Evolutionary conservation across 1,140 invertebrate species (phyloP).

Genomic region (Dinothrombium tinctorium): DNA sequence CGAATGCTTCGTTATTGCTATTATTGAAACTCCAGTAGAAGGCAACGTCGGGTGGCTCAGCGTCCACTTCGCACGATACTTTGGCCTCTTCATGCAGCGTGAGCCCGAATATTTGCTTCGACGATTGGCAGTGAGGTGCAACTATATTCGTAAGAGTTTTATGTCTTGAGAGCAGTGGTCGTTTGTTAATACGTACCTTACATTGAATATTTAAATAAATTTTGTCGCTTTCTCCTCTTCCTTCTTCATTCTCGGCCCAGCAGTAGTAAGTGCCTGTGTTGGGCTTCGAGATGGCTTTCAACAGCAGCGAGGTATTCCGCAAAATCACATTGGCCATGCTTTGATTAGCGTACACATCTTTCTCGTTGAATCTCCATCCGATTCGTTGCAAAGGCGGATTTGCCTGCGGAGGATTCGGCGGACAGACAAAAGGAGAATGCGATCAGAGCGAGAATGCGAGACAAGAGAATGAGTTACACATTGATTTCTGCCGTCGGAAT

Average conservation of each 20-base stretch:
- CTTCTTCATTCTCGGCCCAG: conserved; percentile 63
- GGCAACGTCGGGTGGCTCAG: conserved; percentile 1
- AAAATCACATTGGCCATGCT: conserved; percentile 44
- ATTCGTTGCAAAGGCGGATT: conserved; percentile 55
- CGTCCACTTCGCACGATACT: conserved; percentile 3
- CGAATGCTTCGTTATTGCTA: neutral
- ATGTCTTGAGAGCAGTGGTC: too few relatives aligned
- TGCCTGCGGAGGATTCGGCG: too few relatives aligned
- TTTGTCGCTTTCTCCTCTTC: conserved; percentile 53
- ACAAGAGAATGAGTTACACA: too few relatives aligned
- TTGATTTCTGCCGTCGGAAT: too few relatives aligned
- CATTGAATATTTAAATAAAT: conserved; percentile 55
- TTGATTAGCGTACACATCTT: conserved; percentile 9
- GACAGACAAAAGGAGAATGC: too few relatives aligned
- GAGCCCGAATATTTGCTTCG: conserved; percentile 1
- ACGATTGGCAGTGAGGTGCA: neutral
- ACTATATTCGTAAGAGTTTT: too few relatives aligned
- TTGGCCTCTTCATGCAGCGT: neutral
- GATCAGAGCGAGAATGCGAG: too few relatives aligned
- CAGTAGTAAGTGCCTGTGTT: conserved; percentile 40
- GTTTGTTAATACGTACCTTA: conserved; percentile 4
- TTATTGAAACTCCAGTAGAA: conserved; percentile 1
- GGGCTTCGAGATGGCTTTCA: conserved; percentile 18
- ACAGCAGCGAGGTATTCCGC: conserved; percentile 37
- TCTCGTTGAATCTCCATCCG: conserved; percentile 49